Evolutionary conservation across 1,140 invertebrate genomes (phyloP), one percentile per base, ranked within the genome.

Genomic region (Agrypnia vestita): DNA sequence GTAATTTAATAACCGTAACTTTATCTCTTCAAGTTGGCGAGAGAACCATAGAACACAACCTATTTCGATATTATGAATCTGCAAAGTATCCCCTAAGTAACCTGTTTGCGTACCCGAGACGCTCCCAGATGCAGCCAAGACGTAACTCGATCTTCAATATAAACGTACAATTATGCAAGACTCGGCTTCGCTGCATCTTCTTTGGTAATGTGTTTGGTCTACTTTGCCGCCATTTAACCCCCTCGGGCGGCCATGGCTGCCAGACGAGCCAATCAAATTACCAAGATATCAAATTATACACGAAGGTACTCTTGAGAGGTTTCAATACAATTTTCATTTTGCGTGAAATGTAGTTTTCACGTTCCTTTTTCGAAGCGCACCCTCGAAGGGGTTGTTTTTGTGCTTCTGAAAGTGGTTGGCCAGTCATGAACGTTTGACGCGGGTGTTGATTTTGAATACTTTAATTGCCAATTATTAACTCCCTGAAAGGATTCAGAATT

Each of bases 261-360:
- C 67, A 15, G 47, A 53, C 53, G 17, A 61, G 17, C 73, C 73
- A 75, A 75, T 75, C 73, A 75, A 75, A 75, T 75, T 75, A 75
- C 73, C 25, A 35, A 15, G n/a, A 43, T 59, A 75, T 75, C 73
- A 75, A 62, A 75, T 75, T 75, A 75, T 75, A 25, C 21, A 46
- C 73, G 17, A n/a, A 15, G 53, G 59, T 62, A 55, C 53, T 19
- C 12, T 25, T 25, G 53, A 15, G 44, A 19, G 56, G 12, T 47
- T 61, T 17, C 73, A 59, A 59, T 75, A 15, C 73, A 61, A 75
- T 47, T 75, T 75, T 43, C 55, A 75, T 43, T 75, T 75, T 9
- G 73, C 10, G 25, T 7, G 35, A 64, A 43, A 64, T 64, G 25
- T 25, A 13, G 19, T 43, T 43, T 4, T 25, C 59, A 12, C 25